These are phyloP conservation scores for Caenorhabditis zanzibari DNA, from an alignment of 2,888 invertebrate species.

Conservation along the genomic window DNA sequence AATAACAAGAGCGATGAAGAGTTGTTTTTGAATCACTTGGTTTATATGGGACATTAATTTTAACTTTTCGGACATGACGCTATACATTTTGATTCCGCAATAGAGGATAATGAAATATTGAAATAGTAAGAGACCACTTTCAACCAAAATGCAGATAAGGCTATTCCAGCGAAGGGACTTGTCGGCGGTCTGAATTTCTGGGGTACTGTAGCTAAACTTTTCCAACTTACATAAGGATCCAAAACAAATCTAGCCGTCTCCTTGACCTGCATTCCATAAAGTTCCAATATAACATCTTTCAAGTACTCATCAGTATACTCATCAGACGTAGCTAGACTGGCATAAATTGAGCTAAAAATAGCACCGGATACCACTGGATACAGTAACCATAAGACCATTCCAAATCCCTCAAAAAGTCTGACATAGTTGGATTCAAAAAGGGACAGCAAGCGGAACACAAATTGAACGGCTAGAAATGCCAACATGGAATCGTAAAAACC, in stretches of 20 bases:
- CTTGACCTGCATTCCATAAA: not conserved
- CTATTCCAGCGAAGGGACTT: not conserved
- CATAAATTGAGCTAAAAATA: not conserved
- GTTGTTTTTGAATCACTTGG: not conserved
- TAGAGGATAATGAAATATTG: not conserved
- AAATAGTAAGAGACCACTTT: not conserved
- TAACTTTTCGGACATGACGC: not conserved
- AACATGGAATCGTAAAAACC: not conserved
- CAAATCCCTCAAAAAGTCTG: not conserved
- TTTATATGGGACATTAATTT: not conserved
- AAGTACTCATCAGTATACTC: conserved; percentile 4
- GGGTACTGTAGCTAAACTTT: not conserved
- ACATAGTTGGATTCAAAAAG: not conserved
- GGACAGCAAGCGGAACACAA: not conserved
- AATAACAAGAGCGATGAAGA: not conserved
- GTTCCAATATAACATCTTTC: not conserved
- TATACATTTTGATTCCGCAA: not conserved
- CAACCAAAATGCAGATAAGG: not conserved
- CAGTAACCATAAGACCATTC: not conserved
- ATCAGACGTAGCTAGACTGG: not conserved
- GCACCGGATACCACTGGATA: not conserved
- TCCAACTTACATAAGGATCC: not conserved
- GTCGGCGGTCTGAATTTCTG: not conserved
- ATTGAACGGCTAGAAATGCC: conserved; percentile 7
- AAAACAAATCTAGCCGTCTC: not conserved